Evolutionary conservation across 1,140 invertebrate species (phyloP).

Genomic region (Ridgeia piscesae): DNA sequence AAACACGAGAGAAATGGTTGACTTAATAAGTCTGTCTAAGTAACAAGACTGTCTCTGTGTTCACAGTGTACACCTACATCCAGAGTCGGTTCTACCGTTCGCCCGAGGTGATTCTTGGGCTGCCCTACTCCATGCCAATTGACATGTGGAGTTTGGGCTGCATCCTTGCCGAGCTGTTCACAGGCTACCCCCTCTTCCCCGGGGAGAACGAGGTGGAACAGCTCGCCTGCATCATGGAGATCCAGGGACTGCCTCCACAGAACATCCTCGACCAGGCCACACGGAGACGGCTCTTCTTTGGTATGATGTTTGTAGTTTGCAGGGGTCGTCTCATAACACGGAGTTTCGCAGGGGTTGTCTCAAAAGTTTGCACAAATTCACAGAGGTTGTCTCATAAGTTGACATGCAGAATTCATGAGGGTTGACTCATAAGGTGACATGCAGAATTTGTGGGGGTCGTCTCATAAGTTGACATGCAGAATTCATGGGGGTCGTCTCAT

Average conservation of each 20-base stretch:
- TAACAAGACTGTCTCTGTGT: not conserved
- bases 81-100: conserved; percentile 59
- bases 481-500: too few species aligned
- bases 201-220: conserved; percentile 60
- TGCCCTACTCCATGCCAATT: conserved; percentile 95
- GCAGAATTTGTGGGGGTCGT: too few species aligned
- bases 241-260: conserved; percentile 20
- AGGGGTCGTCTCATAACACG: not conserved
- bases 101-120: conserved; percentile 57
- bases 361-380: too few species aligned
- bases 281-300: conserved; percentile 53
- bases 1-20: too few species aligned
- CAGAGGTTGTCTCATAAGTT: too few species aligned
- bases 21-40: too few species aligned
- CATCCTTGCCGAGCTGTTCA: conserved; percentile 91
- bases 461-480: too few species aligned
- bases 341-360: not conserved
- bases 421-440: too few species aligned
- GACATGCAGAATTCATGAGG: too few species aligned
- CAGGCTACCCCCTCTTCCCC: conserved; percentile 60
- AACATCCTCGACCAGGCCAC: conserved; percentile 44
- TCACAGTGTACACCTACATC: conserved; percentile 59
- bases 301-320: conserved; percentile 31
- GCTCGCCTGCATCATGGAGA: conserved; percentile 58
- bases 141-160: conserved; percentile 85